Evolutionary conservation across 1,140 invertebrate genomes (phyloP).

Genomic region (Laupala kohalensis): DNA sequence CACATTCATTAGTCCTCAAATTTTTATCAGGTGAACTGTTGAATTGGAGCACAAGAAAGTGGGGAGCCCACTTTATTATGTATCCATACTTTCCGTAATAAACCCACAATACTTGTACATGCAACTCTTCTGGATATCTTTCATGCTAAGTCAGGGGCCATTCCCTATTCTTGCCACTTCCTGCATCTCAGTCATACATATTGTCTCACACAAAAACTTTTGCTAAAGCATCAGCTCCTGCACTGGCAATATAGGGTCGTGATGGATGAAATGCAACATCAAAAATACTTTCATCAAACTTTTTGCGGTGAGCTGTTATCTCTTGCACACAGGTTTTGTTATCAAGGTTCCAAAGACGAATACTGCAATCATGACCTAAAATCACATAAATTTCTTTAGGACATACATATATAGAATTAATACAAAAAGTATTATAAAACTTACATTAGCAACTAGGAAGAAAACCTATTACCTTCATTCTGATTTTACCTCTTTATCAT

Average conservation of each 20-base stretch:
- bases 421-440: no score
- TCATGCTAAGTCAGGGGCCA: neutral
- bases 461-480: no score
- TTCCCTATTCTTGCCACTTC: neutral
- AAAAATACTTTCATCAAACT: slow-evolving; percentile 98
- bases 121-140: neutral
- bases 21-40: neutral
- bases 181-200: neutral
- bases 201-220: slow-evolving; percentile 80
- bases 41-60: neutral
- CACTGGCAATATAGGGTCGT: slow-evolving; percentile 95
- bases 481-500: no score
- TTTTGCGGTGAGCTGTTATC: slow-evolving; percentile 98
- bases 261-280: slow-evolving; percentile 98
- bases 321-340: slow-evolving; percentile 98
- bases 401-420: no score
- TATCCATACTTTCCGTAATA: neutral
- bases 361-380: slow-evolving; percentile 96
- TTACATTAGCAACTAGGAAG: no score
- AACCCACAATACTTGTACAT: neutral
- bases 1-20: neutral
- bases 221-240: slow-evolving; percentile 93
- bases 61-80: neutral
- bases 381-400: no score
- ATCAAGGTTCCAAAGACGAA: slow-evolving; percentile 98